Evolutionary conservation across 2,888 invertebrate genomes (phyloP).

Genomic region (Agrochola circellaris): DNA sequence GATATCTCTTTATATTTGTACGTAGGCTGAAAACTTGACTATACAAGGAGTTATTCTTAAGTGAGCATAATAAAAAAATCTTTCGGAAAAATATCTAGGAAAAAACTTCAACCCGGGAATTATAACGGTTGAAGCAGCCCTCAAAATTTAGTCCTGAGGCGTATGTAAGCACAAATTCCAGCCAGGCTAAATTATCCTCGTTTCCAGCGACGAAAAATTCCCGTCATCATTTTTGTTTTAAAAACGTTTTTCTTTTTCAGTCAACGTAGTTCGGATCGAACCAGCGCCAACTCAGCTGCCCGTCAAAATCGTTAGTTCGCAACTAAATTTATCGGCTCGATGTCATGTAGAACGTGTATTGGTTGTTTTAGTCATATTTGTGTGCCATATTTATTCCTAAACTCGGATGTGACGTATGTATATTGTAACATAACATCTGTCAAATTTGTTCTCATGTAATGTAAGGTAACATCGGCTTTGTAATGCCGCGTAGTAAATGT

Average conservation of each 20-base stretch:
- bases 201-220: slow-evolving; percentile 21
- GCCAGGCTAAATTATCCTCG: slow-evolving; percentile 33
- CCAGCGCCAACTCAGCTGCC: slow-evolving; percentile 86
- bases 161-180: slow-evolving; percentile 41
- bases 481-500: slow-evolving; percentile 48
- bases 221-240: slow-evolving; percentile 38
- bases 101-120: slow-evolving; percentile 14
- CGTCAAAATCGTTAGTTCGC: slow-evolving; percentile 84
- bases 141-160: slow-evolving; percentile 43
- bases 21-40: background rate
- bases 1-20: background rate
- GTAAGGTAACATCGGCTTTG: slow-evolving; percentile 37
- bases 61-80: slow-evolving; percentile 7
- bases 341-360: slow-evolving; percentile 69
- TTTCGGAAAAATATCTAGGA: slow-evolving; percentile 12
- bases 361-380: slow-evolving; percentile 71
- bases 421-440: slow-evolving; percentile 61
- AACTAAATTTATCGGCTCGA: slow-evolving; percentile 75
- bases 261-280: slow-evolving; percentile 86
- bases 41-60: slow-evolving; percentile 17
- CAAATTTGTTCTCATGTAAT: slow-evolving; percentile 60
- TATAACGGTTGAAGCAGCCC: slow-evolving; percentile 34
- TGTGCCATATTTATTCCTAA: slow-evolving; percentile 75
- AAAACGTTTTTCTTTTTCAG: slow-evolving; percentile 77
- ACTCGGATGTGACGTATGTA: slow-evolving; percentile 45